Evolutionary conservation across 2,888 invertebrate genomes (phyloP).

Genomic region (Macroteleia sp.): DNA sequence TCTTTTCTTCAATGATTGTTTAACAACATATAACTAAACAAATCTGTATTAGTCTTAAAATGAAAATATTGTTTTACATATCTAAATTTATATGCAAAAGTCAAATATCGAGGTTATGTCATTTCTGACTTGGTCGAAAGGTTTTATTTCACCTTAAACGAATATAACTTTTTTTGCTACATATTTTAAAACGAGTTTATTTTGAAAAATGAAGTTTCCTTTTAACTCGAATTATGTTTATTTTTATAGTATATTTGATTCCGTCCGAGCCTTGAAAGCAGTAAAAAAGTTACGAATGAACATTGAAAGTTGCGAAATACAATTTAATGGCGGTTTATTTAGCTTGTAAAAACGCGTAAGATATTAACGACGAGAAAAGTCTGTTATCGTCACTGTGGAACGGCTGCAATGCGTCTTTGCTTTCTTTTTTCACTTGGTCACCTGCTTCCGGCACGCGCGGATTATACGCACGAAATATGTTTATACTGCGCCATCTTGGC

Average conservation of each 20-base stretch:
- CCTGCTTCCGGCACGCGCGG: conserved; percentile 53
- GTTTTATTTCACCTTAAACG: no score
- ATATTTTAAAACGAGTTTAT: no score
- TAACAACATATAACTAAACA: no score
- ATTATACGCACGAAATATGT: conserved; percentile 51
- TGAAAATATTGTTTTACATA: no score
- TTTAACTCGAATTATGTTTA: background rate
- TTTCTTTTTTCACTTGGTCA: conserved; percentile 37
- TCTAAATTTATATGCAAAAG: no score
- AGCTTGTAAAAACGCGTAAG: conserved; percentile 10
- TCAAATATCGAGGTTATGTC: no score
- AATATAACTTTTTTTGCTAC: no score
- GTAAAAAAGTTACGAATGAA: background rate
- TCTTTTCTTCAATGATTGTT: no score
- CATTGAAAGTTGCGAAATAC: conserved; percentile 2
- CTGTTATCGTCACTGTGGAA: conserved; percentile 32
- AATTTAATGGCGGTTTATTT: conserved; percentile 16
- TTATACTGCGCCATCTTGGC: conserved; percentile 19
- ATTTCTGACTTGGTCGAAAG: no score
- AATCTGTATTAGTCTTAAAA: no score
- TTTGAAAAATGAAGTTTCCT: no score
- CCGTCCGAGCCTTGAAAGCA: background rate
- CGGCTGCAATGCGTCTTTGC: conserved; percentile 29
- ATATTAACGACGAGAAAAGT: conserved; percentile 28
- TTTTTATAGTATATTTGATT: background rate